Base-by-base conservation (phyloP, 2,113 vertebrate species). In the Amphiprion ocellaris region DNA sequence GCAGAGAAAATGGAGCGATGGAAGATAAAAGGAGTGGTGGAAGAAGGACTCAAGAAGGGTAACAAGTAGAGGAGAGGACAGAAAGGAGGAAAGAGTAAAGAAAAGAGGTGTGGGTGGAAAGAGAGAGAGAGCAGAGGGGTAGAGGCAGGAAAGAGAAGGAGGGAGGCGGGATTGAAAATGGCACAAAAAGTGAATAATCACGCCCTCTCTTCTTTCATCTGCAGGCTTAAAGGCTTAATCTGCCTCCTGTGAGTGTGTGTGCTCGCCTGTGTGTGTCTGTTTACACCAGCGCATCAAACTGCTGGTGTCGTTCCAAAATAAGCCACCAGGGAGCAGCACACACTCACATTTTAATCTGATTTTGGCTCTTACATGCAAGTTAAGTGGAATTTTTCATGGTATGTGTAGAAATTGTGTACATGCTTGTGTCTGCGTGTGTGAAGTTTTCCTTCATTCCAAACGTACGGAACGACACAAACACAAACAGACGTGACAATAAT, bases 191-290 rank as follows among this genome's bases (percentile, higher is more conserved):
- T 73, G 62, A 80, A 76, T 85, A 79, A 85, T 84, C 65, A 63
- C 69, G 55, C 67, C 59, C 61, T 70, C 61, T 74, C 81, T 58
- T 82, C 78, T 86, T 87, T 91, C 81, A 84, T 87, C 82, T 85
- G 73, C 66, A 82, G 77, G 79, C 81, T 91, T 83, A 90, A 86
- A 84, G 72, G 66, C 69, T 90, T 87, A 90, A 89, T 90, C 81
- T 78, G 63, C 82, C 70, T 84, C 49, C 64, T 75, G 69, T 21
- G 66, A 64, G 50, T 78, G 69, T 81, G 63, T 53, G 55, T 1
- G 69, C 65, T 23, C 1, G 14, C 37, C 14, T 72, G 21, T 77
- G 53, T 75, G 66, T 23, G 26, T 50, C 24, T 59, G 52, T 73
- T 62, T 69, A n/a, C 2, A 44, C 3, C 0, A 59, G 61, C 1